phyloP scores from a whole-genome alignment of 2,113 vertebrate genomes.

The Cryptotis parvus region DNA sequence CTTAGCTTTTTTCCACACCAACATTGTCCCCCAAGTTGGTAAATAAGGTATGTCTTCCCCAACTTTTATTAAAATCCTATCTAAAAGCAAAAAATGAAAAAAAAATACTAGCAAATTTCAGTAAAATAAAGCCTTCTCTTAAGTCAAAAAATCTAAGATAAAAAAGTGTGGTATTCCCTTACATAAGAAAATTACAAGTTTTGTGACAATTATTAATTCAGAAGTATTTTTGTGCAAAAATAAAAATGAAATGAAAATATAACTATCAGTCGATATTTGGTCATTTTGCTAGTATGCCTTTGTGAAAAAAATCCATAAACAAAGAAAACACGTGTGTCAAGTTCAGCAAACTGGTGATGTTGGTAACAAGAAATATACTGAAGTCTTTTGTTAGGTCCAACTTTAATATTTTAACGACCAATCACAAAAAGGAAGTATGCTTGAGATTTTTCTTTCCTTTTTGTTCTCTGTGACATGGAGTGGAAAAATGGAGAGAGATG shows the following conservation, averaged over 20 bases:
- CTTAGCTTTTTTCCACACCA: not conserved
- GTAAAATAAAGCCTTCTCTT: not conserved
- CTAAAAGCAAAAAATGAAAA: not conserved
- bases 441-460: slow-evolving; percentile 25
- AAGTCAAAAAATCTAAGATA: not conserved
- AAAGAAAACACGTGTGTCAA: slow-evolving; percentile 52
- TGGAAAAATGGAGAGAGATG: too few species aligned
- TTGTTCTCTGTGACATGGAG: not conserved
- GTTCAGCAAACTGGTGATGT: not conserved
- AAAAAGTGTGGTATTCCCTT: not conserved
- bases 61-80: not conserved
- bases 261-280: not conserved
- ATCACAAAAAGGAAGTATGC: not conserved
- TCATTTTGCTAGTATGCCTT: slow-evolving; percentile 17
- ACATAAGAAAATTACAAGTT: not conserved
- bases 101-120: not conserved
- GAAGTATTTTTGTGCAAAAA: not conserved
- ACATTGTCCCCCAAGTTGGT: not conserved
- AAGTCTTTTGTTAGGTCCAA: slow-evolving; percentile 29
- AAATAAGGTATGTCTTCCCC: not conserved
- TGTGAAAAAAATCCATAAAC: slow-evolving; percentile 29
- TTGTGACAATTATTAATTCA: slow-evolving; percentile 31
- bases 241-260: not conserved
- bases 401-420: slow-evolving; percentile 16
- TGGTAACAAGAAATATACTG: slow-evolving; percentile 21